These are phyloP conservation scores for Eulemur macaco DNA, from an alignment of 2,113 vertebrate species.

Conservation along the genomic window DNA sequence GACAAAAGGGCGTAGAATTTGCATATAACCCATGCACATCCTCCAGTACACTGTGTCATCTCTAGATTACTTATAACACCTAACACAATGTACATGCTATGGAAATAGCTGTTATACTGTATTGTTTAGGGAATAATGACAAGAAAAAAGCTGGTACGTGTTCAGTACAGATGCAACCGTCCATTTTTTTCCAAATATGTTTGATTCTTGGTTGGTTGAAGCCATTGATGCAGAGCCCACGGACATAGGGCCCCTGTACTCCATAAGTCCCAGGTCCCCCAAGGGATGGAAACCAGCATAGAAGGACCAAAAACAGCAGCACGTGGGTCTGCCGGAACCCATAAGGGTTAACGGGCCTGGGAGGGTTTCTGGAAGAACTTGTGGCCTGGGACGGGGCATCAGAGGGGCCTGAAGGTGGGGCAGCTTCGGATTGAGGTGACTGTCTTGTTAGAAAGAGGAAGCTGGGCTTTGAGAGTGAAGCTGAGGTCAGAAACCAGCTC, in stretches of 20 bases:
- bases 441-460: background rate
- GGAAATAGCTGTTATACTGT: background rate
- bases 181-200: background rate
- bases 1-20: background rate
- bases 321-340: fast-evolving
- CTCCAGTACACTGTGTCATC: background rate
- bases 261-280: no score
- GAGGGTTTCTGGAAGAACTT: background rate
- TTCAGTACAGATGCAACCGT: background rate
- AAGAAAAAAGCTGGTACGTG: background rate
- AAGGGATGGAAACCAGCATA: background rate
- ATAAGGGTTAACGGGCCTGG: background rate
- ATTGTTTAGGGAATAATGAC: background rate
- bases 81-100: background rate
- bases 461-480: background rate
- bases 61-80: background rate
- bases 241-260: no score
- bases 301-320: background rate
- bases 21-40: background rate
- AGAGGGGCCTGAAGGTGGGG: background rate
- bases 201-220: background rate
- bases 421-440: background rate
- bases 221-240: background rate
- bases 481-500: background rate
- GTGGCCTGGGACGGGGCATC: background rate